phyloP scores from a whole-genome alignment of 2,113 vertebrate species.

The Pontoporia blainvillei region DNA sequence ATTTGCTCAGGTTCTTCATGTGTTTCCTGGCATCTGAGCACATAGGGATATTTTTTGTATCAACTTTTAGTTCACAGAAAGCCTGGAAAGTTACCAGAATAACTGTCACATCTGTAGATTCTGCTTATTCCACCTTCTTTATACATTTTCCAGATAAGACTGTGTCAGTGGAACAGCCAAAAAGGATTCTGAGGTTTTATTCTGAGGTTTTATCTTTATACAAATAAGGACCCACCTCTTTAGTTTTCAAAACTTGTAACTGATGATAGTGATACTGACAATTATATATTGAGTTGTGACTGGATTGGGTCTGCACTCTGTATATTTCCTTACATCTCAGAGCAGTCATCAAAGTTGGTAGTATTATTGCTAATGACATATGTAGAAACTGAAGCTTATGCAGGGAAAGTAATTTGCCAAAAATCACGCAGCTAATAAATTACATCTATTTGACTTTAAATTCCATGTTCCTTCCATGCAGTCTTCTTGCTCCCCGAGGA shows the following conservation, averaged over 20 bases:
- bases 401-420: neutral
- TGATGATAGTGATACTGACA: accelerated
- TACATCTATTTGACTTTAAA: neutral
- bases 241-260: neutral
- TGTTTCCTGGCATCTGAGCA: neutral
- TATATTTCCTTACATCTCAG: neutral
- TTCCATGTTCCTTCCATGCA: no score
- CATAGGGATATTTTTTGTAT: neutral
- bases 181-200: neutral
- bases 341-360: neutral
- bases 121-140: neutral
- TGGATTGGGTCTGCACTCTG: neutral
- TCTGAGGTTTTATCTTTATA: no score
- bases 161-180: neutral
- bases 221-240: no score
- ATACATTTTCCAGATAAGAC: neutral
- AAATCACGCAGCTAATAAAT: neutral
- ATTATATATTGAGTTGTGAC: accelerated
- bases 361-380: neutral
- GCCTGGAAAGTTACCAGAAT: neutral
- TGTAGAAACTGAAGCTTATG: neutral
- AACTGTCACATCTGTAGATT: neutral
- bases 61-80: neutral
- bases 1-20: neutral
- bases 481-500: neutral